These are phyloP conservation scores for Cephalotes varians DNA, from an alignment of 2,888 invertebrate species.

Conservation along the genomic window DNA sequence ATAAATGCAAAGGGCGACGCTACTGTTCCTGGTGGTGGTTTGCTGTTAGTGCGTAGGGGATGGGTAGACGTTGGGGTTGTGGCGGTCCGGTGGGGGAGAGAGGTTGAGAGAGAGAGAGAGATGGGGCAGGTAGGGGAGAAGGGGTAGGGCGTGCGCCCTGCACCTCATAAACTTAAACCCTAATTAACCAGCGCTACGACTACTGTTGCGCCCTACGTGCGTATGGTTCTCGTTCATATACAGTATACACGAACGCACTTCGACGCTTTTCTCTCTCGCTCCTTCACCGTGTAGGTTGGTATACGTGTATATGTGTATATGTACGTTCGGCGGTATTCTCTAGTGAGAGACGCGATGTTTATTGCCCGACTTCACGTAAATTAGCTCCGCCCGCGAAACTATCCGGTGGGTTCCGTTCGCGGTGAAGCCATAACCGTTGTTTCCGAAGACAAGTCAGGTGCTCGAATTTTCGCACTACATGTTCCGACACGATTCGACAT, in stretches of 20 bases:
- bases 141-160: conserved; percentile 84
- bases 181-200: conserved; percentile 86
- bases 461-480: conserved; percentile 54
- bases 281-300: conserved; percentile 52
- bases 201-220: conserved; percentile 85
- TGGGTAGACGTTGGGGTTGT: conserved; percentile 74
- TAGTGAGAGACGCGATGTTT: conserved; percentile 83
- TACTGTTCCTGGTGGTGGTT: conserved; percentile 74
- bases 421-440: conserved; percentile 61
- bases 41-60: conserved; percentile 70
- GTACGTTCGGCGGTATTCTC: conserved; percentile 78
- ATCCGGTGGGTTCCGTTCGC: conserved; percentile 75
- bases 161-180: conserved; percentile 86
- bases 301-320: conserved; percentile 58
- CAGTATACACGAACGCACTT: conserved; percentile 82
- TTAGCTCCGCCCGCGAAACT: conserved; percentile 80
- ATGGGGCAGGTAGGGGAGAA: conserved; percentile 62
- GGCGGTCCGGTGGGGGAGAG: conserved; percentile 63
- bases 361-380: conserved; percentile 84
- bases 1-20: conserved; percentile 74
- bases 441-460: conserved; percentile 70
- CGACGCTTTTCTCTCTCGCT: conserved; percentile 76
- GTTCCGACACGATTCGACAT: conserved; percentile 32
- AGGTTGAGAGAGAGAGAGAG: conserved; percentile 55
- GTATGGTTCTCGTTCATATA: conserved; percentile 82